Evolutionary conservation across 2,888 invertebrate genomes (phyloP).

Genomic region (Tipula lateralis): DNA sequence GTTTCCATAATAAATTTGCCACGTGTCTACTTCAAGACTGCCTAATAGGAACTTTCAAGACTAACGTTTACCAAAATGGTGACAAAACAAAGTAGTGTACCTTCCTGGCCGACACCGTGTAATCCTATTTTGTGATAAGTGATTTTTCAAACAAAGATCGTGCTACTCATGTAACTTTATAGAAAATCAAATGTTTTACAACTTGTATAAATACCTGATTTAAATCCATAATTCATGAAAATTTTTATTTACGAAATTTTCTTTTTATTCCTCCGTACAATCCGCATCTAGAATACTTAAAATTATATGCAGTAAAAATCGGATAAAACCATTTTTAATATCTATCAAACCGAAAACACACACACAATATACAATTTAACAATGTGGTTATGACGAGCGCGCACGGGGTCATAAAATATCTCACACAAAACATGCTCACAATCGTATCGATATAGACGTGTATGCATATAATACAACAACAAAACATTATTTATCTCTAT

Average conservation of each 20-base stretch:
- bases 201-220: neutral
- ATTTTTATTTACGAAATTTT: neutral
- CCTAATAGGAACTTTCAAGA: too few relatives aligned
- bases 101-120: too few relatives aligned
- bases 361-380: slow-evolving; percentile 16
- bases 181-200: neutral
- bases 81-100: too few relatives aligned
- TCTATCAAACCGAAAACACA: neutral
- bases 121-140: neutral
- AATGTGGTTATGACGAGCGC: slow-evolving; percentile 26
- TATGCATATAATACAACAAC: too few relatives aligned
- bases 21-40: too few relatives aligned
- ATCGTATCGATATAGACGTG: neutral
- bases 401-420: neutral
- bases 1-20: too few relatives aligned
- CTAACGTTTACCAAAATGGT: too few relatives aligned
- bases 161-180: neutral
- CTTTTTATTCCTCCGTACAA: neutral
- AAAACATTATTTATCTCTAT: slow-evolving; percentile 24
- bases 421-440: neutral
- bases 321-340: slow-evolving; percentile 1
- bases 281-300: neutral
- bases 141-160: neutral
- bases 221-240: slow-evolving; percentile 11
- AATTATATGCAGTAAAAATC: slow-evolving; percentile 13